These are phyloP conservation scores for Brachionus plicatilis DNA, from an alignment of 1,140 invertebrate species.

Conservation along the genomic window DNA sequence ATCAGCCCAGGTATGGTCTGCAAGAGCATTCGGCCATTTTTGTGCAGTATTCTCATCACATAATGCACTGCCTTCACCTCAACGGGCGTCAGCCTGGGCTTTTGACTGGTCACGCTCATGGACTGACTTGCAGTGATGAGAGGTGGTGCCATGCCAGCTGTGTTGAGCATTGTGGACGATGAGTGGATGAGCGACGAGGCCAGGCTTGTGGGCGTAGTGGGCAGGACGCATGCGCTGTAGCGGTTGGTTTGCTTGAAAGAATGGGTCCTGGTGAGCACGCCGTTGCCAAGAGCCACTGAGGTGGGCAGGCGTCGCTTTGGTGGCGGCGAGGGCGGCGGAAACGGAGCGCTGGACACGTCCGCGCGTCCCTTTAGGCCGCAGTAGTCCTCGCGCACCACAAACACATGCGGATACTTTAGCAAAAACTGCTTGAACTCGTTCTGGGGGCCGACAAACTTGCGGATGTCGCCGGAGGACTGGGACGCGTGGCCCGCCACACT, in stretches of 20 bases:
- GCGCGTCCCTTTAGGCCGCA: slow-evolving; percentile 48
- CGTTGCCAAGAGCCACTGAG: slow-evolving; percentile 19
- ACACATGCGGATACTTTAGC: slow-evolving; percentile 53
- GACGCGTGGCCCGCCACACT: slow-evolving; percentile 57
- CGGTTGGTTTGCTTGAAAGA: slow-evolving; percentile 35
- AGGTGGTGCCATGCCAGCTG: background rate
- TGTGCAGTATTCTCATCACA: slow-evolving; percentile 39
- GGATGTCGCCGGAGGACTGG: slow-evolving; percentile 52
- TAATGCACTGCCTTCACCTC: slow-evolving; percentile 41
- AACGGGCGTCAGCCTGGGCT: slow-evolving; percentile 29
- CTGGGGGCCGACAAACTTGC: slow-evolving; percentile 56
- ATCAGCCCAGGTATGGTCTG: slow-evolving; percentile 35
- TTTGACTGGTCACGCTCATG: background rate
- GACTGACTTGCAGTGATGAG: background rate
- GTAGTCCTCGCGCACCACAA: slow-evolving; percentile 53
- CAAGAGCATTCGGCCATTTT: slow-evolving; percentile 28
- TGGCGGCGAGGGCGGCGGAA: slow-evolving; percentile 41
- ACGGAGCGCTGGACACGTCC: background rate
- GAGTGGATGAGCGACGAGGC: background rate
- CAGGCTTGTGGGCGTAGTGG: background rate
- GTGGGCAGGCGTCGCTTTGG: slow-evolving; percentile 27
- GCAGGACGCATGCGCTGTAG: background rate
- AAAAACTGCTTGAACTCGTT: slow-evolving; percentile 55
- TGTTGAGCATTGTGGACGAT: background rate
- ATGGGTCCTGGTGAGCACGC: slow-evolving; percentile 28